phyloP scores from a whole-genome alignment of 2,113 vertebrate species.

The Machaerirhynchus nigripectus region DNA sequence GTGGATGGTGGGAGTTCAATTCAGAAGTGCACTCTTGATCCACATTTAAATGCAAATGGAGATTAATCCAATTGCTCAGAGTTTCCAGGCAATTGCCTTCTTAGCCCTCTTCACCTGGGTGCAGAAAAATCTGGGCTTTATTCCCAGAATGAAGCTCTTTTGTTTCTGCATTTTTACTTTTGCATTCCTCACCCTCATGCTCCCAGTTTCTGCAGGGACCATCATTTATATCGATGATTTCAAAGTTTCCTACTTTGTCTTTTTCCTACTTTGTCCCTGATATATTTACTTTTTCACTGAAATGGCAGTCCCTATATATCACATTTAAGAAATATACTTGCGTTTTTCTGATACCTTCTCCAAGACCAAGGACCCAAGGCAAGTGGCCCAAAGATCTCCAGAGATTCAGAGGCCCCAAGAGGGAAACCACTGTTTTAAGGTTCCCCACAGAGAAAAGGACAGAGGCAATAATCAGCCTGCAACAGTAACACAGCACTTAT shows the following conservation, averaged over 20 bases:
- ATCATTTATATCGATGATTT: background rate
- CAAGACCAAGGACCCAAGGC: background rate
- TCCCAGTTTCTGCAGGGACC: background rate
- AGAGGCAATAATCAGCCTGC: background rate
- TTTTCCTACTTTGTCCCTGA: background rate
- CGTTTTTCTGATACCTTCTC: background rate
- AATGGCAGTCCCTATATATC: background rate
- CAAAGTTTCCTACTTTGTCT: background rate
- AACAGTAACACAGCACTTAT: background rate
- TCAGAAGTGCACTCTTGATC: background rate
- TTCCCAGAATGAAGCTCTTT: background rate
- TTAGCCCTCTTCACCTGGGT: background rate
- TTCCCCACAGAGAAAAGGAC: background rate
- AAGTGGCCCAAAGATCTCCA: background rate
- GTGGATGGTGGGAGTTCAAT: background rate
- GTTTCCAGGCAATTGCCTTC: background rate
- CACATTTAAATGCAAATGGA: background rate
- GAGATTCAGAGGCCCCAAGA: background rate
- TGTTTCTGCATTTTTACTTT: background rate
- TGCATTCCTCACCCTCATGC: background rate
- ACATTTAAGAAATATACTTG: background rate
- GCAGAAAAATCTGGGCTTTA: background rate
- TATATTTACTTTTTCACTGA: background rate
- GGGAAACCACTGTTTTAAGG: background rate
- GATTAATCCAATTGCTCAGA: background rate